Evolutionary conservation across 2,113 vertebrate species (phyloP).

Genomic region (Romanogobio albipinnatus): DNA sequence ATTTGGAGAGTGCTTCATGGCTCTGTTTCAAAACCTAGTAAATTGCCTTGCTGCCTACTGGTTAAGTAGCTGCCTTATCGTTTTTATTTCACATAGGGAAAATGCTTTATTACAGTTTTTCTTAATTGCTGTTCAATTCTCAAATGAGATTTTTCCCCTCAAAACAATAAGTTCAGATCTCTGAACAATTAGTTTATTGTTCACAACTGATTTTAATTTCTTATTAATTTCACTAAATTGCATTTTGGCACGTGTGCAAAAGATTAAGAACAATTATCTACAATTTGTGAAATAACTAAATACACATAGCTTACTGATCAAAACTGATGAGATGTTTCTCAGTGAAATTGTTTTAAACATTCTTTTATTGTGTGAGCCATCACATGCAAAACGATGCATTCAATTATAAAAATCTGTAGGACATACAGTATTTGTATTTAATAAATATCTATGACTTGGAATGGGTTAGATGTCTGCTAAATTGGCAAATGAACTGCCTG

Average conservation of each 20-base stretch:
- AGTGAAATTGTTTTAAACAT: neutral
- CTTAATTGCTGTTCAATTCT: neutral
- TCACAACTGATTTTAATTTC: neutral
- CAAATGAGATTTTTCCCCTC: neutral
- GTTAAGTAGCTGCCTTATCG: neutral
- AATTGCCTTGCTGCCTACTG: neutral
- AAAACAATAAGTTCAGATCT: neutral
- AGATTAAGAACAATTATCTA: neutral
- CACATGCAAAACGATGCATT: neutral
- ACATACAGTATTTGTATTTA: too few relatives aligned
- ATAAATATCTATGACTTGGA: too few relatives aligned
- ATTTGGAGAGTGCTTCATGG: neutral
- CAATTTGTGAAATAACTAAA: neutral
- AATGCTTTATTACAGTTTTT: neutral
- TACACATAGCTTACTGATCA: neutral
- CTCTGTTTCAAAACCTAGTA: neutral
- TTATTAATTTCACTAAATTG: neutral
- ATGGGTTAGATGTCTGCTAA: too few relatives aligned
- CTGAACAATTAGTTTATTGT: neutral
- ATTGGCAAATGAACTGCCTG: too few relatives aligned
- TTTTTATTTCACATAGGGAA: neutral
- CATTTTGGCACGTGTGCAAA: neutral
- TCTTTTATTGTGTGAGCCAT: neutral
- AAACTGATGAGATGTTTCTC: neutral
- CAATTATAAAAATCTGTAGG: neutral